phyloP scores from a whole-genome alignment of 2,888 invertebrate genomes.

The Xylota sylvarum region DNA sequence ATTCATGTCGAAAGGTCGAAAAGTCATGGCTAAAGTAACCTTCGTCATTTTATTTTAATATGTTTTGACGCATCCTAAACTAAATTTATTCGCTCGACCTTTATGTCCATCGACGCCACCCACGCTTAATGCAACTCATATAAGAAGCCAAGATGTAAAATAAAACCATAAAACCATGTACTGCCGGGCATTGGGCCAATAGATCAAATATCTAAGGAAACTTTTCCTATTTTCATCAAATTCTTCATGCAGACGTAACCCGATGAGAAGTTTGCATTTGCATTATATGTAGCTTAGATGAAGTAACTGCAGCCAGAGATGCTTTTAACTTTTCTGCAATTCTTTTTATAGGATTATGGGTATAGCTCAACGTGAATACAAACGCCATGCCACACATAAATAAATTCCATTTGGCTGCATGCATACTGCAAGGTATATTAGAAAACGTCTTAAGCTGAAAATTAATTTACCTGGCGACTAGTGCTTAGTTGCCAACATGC shows the following conservation, averaged over 20 bases:
- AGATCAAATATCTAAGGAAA: too few species aligned
- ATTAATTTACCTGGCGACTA: neutral
- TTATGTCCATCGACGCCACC: too few species aligned
- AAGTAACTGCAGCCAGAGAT: neutral
- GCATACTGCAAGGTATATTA: neutral
- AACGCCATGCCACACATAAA: neutral
- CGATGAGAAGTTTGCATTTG: neutral
- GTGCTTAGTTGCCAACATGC: neutral
- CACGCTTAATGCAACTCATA: too few species aligned
- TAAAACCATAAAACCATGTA: too few species aligned
- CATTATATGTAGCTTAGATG: neutral
- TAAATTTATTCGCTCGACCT: too few species aligned
- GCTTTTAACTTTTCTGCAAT: neutral
- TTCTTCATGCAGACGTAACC: neutral
- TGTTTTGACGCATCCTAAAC: too few species aligned
- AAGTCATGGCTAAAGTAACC: too few species aligned
- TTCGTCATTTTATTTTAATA: too few species aligned
- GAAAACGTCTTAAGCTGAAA: neutral
- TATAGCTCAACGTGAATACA: neutral
- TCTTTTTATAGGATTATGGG: neutral
- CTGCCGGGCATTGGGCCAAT: too few species aligned
- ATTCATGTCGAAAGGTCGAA: too few species aligned
- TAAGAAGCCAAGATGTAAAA: too few species aligned
- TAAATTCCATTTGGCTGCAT: neutral
- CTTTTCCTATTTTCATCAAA: too few species aligned